These are phyloP conservation scores for Myiozetetes cayanensis DNA, from an alignment of 2,113 vertebrate genomes.

Conservation along the genomic window DNA sequence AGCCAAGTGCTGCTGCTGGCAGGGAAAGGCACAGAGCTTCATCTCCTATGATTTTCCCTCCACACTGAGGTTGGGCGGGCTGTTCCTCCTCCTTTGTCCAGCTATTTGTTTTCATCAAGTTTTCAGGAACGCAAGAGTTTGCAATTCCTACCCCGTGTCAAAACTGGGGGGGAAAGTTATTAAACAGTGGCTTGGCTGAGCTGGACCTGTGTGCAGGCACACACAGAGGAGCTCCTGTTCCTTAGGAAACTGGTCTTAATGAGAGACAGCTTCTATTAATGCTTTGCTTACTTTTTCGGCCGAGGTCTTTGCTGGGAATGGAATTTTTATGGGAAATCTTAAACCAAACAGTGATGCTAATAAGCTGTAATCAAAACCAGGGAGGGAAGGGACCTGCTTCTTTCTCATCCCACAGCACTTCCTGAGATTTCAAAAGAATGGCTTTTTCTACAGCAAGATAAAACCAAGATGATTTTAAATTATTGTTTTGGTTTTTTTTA, in stretches of 20 bases:
- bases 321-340: constrained; percentile 43
- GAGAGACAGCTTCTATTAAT: neutral
- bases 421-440: neutral
- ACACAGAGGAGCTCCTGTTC: neutral
- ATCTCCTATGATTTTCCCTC: neutral
- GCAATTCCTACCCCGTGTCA: neutral
- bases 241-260: neutral
- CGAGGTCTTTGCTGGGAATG: neutral
- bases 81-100: neutral
- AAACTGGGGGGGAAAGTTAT: neutral
- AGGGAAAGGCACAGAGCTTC: neutral
- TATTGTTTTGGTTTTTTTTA: neutral
- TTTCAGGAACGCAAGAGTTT: neutral
- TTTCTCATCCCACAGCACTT: neutral
- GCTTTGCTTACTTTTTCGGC: neutral
- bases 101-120: neutral
- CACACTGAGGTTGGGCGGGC: neutral
- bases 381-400: neutral
- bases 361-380: constrained; percentile 36
- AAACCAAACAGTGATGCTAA: constrained; percentile 15
- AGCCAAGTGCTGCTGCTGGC: neutral
- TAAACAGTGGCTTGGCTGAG: neutral
- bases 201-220: neutral
- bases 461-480: neutral
- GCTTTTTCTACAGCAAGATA: neutral